Conservation (phyloP, 2,797 vertebrate genomes). For the Leucoraja ocellata region DNA sequence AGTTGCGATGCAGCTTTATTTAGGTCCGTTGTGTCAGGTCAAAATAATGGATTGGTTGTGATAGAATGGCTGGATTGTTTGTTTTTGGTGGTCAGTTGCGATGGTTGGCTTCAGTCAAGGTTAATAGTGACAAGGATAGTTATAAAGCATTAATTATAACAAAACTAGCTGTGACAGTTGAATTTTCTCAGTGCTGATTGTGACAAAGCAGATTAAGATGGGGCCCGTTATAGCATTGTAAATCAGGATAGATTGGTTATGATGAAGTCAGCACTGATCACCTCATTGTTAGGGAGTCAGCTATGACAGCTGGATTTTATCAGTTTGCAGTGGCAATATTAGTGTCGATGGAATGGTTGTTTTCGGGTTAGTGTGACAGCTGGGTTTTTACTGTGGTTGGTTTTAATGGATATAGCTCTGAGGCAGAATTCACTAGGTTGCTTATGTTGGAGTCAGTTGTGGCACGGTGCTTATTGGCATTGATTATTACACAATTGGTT, state of each 20-base stretch:
- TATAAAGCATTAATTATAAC: background rate
- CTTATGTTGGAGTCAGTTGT: background rate
- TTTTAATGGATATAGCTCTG: conserved; percentile 7
- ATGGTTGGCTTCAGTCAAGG: background rate
- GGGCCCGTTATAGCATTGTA: background rate
- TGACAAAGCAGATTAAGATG: background rate
- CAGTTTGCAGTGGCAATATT: conserved; percentile 5
- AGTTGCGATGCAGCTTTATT: background rate
- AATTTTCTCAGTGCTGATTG: background rate
- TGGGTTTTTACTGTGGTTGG: background rate
- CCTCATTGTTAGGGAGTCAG: conserved; percentile 5
- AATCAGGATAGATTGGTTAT: background rate
- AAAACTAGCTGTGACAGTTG: background rate
- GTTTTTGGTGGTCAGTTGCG: background rate
- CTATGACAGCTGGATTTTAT: conserved; percentile 19
- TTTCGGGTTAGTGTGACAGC: background rate
- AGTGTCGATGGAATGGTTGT: background rate
- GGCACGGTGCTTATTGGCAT: conserved; percentile 2
- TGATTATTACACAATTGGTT: background rate
- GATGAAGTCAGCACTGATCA: background rate
- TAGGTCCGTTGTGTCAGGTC: background rate
- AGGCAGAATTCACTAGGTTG: conserved; percentile 18
- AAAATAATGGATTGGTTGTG: background rate
- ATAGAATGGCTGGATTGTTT: background rate
- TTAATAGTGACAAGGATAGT: background rate